A percentile compares a stretch with the other conserved stretches of the same genome.
phyloP scores from a whole-genome alignment of 2,113 vertebrate genomes.

The Anhinga rufa region DNA sequence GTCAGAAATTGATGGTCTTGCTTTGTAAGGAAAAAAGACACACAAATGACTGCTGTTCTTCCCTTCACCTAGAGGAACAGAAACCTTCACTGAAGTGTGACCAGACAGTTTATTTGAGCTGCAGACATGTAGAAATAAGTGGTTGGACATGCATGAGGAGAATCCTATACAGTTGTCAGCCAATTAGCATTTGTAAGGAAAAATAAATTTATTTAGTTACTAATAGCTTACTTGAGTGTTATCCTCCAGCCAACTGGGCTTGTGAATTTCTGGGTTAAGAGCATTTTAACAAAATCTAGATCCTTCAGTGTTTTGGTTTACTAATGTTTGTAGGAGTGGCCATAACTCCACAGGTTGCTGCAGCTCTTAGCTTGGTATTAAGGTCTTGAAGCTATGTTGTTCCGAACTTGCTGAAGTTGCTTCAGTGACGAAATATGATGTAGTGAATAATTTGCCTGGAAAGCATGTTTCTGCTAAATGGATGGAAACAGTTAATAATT shows the following conservation, averaged over 20 bases:
- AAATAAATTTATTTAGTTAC: background rate
- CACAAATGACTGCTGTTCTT: background rate
- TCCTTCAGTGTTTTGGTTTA: background rate
- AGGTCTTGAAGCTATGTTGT: background rate
- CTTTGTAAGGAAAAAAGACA: background rate
- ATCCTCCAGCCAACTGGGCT: background rate
- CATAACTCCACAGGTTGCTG: background rate
- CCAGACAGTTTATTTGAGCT: background rate
- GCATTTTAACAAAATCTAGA: background rate
- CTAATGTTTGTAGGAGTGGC: background rate
- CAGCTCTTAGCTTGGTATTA: background rate
- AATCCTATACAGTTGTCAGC: background rate
- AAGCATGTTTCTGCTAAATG: background rate
- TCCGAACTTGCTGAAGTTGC: background rate
- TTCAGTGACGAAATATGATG: background rate
- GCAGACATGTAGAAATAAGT: fast-evolving
- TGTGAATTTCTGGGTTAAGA: background rate
- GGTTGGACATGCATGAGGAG: background rate
- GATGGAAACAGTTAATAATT: background rate
- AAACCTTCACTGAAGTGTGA: background rate
- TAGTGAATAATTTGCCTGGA: background rate
- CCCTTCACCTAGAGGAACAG: background rate
- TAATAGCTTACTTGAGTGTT: background rate
- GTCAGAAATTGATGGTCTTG: background rate
- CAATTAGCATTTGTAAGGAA: background rate